Percentiles rank a stretch among this genome's conserved stretches.
These are phyloP conservation scores for Hydroisotoma schaefferi DNA, from an alignment of 2,888 invertebrate species.

Conservation along the genomic window DNA sequence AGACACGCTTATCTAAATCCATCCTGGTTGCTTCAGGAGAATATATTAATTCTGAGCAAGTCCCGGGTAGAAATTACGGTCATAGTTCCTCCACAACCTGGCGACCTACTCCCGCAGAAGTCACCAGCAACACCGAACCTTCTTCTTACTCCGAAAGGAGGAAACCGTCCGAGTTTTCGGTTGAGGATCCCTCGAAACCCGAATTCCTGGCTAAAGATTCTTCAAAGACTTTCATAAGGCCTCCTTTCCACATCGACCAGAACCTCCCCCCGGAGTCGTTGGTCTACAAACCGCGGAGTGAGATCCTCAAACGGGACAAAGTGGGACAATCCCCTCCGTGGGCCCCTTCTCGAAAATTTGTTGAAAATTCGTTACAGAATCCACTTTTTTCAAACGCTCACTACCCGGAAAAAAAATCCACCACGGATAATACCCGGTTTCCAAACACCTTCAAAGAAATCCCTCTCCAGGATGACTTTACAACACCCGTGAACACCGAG, in stretches of 20 bases:
- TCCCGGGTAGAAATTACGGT: too few species aligned
- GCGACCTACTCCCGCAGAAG: too few species aligned
- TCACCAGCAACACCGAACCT: too few species aligned
- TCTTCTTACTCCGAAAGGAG: too few species aligned
- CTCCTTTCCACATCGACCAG: not conserved
- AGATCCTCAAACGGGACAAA: too few species aligned
- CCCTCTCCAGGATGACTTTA: not conserved
- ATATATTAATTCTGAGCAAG: too few species aligned
- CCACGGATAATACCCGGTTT: not conserved
- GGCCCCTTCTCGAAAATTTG: not conserved
- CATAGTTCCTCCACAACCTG: too few species aligned
- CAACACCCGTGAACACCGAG: not conserved
- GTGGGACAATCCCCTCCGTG: not conserved
- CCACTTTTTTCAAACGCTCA: too few species aligned
- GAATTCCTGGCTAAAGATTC: slow-evolving; percentile 18
- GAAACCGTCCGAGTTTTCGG: too few species aligned
- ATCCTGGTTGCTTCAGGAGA: too few species aligned
- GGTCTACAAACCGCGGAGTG: not conserved
- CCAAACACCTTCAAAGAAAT: not conserved
- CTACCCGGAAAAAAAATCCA: not conserved
- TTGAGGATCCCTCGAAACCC: too few species aligned
- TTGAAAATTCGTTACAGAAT: not conserved
- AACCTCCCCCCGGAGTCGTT: slow-evolving; percentile 1
- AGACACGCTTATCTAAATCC: too few species aligned
- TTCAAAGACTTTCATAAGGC: not conserved